Percentiles rank a stretch among this genome's conserved stretches.
Conservation (phyloP, 2,888 invertebrate genomes). For the Caenorhabditis japonica region DNA sequence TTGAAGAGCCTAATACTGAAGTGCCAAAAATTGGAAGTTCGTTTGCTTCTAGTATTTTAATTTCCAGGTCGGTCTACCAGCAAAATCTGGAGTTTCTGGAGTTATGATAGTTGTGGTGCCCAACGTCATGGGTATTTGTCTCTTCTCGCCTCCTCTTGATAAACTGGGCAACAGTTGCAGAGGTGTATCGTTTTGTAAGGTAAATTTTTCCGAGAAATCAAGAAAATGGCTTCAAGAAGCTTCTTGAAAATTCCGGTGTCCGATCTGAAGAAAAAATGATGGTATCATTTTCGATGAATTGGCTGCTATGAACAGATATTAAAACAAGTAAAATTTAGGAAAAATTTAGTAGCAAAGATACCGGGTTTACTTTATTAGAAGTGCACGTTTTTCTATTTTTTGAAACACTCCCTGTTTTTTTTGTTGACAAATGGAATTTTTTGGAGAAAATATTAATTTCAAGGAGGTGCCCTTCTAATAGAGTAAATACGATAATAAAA, state of each 20-base stretch:
- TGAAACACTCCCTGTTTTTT: background rate
- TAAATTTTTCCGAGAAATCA: constrained; percentile 44
- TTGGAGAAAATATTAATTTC: background rate
- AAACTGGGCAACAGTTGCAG: constrained; percentile 90
- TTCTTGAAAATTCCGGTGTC: too few relatives aligned
- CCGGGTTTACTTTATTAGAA: too few relatives aligned
- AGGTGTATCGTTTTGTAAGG: constrained; percentile 91
- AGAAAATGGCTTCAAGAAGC: too few relatives aligned
- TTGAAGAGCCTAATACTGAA: too few relatives aligned
- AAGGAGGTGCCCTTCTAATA: background rate
- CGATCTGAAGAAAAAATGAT: too few relatives aligned
- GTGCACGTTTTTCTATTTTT: too few relatives aligned
- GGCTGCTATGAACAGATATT: too few relatives aligned
- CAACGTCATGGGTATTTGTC: constrained; percentile 94
- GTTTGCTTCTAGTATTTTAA: too few relatives aligned
- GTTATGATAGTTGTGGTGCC: constrained; percentile 93
- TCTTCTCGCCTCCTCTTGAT: constrained; percentile 94
- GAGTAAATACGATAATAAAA: background rate
- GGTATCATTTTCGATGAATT: too few relatives aligned
- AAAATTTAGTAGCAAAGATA: too few relatives aligned
- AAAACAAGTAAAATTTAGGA: too few relatives aligned
- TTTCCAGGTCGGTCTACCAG: constrained; percentile 80
- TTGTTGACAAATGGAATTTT: constrained; percentile 4
- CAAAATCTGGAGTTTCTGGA: constrained; percentile 85
- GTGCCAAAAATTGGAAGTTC: too few relatives aligned